A percentile compares a stretch with the other conserved stretches of the same genome.
Conservation (phyloP, 2,888 invertebrate genomes). For the Capitulum mitella region DNA sequence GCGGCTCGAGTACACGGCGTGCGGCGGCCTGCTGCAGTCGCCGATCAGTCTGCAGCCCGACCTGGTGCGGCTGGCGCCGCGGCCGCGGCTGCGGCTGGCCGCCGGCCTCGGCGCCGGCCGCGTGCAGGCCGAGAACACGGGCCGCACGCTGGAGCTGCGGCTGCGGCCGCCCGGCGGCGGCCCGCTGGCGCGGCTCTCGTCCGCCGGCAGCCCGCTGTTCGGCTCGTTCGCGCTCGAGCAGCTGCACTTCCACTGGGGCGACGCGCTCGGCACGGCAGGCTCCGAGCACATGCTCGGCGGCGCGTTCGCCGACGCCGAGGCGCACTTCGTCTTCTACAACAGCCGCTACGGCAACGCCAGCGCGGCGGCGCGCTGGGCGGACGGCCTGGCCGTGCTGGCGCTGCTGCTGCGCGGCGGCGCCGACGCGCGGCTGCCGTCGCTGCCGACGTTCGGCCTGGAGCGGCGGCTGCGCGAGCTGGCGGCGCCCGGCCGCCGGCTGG, state of each 20-base stretch:
- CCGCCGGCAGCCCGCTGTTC: not conserved
- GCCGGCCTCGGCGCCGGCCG: not conserved
- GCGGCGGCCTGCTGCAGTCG: not conserved
- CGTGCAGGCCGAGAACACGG: not conserved
- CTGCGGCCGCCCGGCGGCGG: too few relatives aligned
- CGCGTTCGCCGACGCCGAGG: not conserved
- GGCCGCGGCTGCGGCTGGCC: not conserved
- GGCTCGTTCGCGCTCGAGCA: not conserved
- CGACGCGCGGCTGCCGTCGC: not conserved
- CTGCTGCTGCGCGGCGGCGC: not conserved
- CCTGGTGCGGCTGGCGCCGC: too few relatives aligned
- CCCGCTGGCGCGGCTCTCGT: not conserved
- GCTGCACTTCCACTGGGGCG: slow-evolving; percentile 13
- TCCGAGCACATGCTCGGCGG: not conserved
- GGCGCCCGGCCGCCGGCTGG: not conserved
- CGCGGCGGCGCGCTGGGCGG: not conserved
- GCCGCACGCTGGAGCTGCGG: not conserved
- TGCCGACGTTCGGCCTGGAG: not conserved
- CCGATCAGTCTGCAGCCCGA: not conserved
- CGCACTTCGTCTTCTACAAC: not conserved
- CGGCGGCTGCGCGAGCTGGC: not conserved
- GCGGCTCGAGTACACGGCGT: not conserved
- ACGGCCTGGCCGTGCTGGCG: not conserved
- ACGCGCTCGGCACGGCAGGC: not conserved
- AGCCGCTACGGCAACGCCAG: not conserved